Evolutionary conservation across 2,113 vertebrate genomes (phyloP).

Genomic region (Pomatostomus ruficeps): DNA sequence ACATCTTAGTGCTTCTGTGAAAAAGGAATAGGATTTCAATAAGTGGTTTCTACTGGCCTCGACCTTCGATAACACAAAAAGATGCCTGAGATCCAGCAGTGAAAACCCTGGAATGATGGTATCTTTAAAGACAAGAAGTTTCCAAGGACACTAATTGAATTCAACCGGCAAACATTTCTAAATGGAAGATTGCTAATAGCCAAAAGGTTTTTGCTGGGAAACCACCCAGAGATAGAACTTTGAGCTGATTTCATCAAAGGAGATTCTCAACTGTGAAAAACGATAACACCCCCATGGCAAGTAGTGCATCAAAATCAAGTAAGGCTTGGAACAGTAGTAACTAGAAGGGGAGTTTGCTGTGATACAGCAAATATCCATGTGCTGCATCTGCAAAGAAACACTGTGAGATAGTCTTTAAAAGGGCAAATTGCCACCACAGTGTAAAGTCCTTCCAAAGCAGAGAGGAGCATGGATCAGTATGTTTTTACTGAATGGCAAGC

Average conservation of each 20-base stretch:
- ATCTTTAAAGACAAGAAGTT: slow-evolving; percentile 35
- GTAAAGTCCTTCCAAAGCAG: neutral
- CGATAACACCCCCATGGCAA: slow-evolving; percentile 46
- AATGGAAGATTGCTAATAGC: slow-evolving; percentile 29
- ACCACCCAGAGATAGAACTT: slow-evolving; percentile 49
- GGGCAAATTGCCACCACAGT: neutral
- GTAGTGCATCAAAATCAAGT: slow-evolving; percentile 23
- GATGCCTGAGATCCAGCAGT: neutral
- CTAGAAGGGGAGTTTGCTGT: slow-evolving; percentile 7
- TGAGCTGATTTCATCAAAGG: slow-evolving; percentile 51
- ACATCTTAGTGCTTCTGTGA: neutral
- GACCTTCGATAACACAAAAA: neutral
- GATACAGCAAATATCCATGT: neutral
- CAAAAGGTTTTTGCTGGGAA: slow-evolving; percentile 53
- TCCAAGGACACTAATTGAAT: slow-evolving; percentile 36
- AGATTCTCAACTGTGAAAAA: slow-evolving; percentile 51
- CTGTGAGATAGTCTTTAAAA: neutral
- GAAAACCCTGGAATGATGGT: neutral
- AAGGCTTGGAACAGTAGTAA: neutral
- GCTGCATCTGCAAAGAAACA: neutral
- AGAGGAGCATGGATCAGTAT: accelerated
- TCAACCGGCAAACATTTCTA: neutral
- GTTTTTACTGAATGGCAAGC: neutral
- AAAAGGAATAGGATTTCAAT: neutral
- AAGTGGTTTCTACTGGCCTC: neutral